A percentile compares a stretch with the other conserved stretches of the same genome.
These are phyloP conservation scores for Benitochromis conjunctus DNA, from an alignment of 2,113 vertebrate genomes.

Conservation along the genomic window DNA sequence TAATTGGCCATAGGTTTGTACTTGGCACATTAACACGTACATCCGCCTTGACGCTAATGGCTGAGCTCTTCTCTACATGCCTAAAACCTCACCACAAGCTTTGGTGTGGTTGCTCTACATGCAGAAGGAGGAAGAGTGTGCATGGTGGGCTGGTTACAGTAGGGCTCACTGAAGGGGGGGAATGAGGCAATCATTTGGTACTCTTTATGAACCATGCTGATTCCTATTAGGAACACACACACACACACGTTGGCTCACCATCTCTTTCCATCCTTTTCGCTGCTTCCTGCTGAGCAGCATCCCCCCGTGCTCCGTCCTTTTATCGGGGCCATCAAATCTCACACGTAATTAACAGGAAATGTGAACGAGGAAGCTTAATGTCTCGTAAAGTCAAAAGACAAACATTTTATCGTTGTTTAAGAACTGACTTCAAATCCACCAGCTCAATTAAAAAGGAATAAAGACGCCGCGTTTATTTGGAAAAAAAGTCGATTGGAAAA, in stretches of 20 bases:
- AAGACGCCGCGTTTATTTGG: constrained; percentile 67
- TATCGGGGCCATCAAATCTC: constrained; percentile 71
- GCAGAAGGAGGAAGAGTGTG: constrained; percentile 44
- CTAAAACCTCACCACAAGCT: constrained; percentile 41
- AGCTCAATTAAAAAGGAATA: constrained; percentile 69
- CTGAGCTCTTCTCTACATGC: constrained; percentile 25
- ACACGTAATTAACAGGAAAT: constrained; percentile 73
- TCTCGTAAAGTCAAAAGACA: constrained; percentile 69
- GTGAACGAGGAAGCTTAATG: constrained; percentile 61
- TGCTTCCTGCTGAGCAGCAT: constrained; percentile 26
- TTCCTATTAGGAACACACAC: constrained; percentile 47
- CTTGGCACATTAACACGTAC: constrained; percentile 32
- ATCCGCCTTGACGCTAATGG: constrained; percentile 31
- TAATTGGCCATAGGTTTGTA: constrained; percentile 38
- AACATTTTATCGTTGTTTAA: constrained; percentile 69
- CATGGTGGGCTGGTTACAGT: constrained; percentile 40
- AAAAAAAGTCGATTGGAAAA: constrained; percentile 73
- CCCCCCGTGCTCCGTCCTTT: constrained; percentile 32
- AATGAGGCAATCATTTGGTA: constrained; percentile 54
- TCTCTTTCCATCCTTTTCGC: constrained; percentile 36
- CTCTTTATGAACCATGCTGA: constrained; percentile 57
- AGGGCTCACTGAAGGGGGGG: constrained; percentile 22
- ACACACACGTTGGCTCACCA: neutral
- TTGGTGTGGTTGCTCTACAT: constrained; percentile 50
- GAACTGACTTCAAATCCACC: constrained; percentile 73